Base-by-base conservation (phyloP, 2,888 invertebrate species). In the Polyommatus icarus region DNA sequence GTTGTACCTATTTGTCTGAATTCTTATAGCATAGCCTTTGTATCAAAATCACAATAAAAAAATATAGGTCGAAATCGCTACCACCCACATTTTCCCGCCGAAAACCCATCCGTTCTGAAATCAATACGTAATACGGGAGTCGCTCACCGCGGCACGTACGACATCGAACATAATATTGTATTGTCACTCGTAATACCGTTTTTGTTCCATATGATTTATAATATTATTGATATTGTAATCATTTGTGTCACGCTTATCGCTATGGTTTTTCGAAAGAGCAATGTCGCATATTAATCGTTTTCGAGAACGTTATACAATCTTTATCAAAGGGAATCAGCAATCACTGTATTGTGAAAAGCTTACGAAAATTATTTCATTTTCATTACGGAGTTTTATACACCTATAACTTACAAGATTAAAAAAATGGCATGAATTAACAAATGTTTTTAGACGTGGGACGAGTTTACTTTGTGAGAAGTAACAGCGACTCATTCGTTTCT, bases 121-220 rank as follows among this genome's bases (percentile, higher is more conserved):
- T 80, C 84, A 83, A 79, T 80, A 80, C 84, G 85, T 93, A 93
- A 93, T 92, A 83, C 92, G 84, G 84, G 84, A 82, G 83, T 83
- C 83, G 85, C 84, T 88, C 90, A 88, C 90, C 79, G 61, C 82
- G 88, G 86, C 91, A 91, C 91, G 91, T 90, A 82, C 87, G 86
- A 46, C 46, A 71, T 67, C 67, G 32, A 61, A 67, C 67, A 67
- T 24, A n/a, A n/a, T n/a, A n/a, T n/a, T n/a, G 75, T 50, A 75
- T 50, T 50, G 73, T 73, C 50, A 50, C 29, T 86, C 84, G 76
- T 82, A 81, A 82, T 82, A 84, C 83, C 84, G 85, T 86, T 86
- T 86, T 87, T 87, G 84, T 84, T 83, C 79, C 77, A 82, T 80
- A 83, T 83, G 84, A 84, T 85, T 84, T 84, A 85, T 84, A 20